Evolutionary conservation across 2,888 invertebrate species (phyloP).

Genomic region (Campoplex capitator): DNA sequence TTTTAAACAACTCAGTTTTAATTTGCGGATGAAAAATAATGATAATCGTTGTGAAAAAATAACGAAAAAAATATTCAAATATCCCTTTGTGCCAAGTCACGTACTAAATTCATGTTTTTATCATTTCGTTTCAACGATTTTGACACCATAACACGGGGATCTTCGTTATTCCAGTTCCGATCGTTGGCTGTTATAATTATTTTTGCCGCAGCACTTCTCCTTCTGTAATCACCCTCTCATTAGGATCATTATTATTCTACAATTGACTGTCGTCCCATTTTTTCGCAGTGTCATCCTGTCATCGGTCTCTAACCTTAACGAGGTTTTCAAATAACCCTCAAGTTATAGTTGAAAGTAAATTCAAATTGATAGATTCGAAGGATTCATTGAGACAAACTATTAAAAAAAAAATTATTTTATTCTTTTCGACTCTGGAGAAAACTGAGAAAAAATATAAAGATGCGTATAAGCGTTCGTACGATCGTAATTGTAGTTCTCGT

Average conservation of each 20-base stretch:
- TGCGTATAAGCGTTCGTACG: constrained; percentile 9
- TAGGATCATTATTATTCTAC: not conserved
- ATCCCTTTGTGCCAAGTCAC: not conserved
- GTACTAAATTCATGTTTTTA: constrained; percentile 1
- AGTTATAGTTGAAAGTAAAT: not conserved
- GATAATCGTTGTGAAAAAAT: not conserved
- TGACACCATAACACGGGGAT: too few relatives aligned
- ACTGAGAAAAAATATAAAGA: constrained; percentile 16
- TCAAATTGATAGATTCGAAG: not conserved
- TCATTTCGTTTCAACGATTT: not conserved
- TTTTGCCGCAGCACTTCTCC: not conserved
- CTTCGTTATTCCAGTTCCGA: not conserved
- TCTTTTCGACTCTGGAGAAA: not conserved
- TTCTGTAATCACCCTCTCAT: not conserved
- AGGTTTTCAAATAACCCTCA: not conserved
- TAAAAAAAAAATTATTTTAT: not conserved
- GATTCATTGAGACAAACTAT: not conserved
- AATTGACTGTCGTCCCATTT: constrained; percentile 7
- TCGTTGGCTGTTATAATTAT: constrained; percentile 2
- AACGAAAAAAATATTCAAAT: not conserved
- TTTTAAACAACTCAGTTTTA: not conserved
- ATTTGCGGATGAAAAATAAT: not conserved
- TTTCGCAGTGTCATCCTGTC: constrained; percentile 12
- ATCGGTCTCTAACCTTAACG: constrained; percentile 43
- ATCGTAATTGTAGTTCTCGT: constrained; percentile 16